A percentile compares a stretch with the other conserved stretches of the same genome.
Conservation (phyloP, 30 jellyfish, hydroid and myxozoan species). For the Aurelia sp. region DNA sequence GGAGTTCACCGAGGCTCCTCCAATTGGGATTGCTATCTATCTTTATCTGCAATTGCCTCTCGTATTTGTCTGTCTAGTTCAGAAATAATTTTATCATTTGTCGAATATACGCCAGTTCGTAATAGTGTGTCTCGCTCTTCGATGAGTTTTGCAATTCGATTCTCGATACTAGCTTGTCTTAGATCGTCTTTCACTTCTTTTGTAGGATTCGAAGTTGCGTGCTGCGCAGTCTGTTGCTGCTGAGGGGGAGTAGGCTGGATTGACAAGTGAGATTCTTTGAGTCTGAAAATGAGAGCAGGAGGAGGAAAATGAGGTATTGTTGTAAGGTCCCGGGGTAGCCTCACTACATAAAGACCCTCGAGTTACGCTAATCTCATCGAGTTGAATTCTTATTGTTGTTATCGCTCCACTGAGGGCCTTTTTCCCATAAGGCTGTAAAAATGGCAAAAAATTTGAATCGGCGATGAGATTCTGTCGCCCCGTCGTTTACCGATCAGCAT, state of each 20-base stretch:
- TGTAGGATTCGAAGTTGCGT: neutral
- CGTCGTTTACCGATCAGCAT: too few species aligned
- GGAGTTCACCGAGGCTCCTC: too few species aligned
- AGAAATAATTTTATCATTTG: constrained; percentile 87
- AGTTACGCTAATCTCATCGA: too few species aligned
- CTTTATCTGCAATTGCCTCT: constrained; percentile 60
- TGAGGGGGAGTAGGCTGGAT: constrained; percentile 3
- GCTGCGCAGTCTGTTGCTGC: constrained; percentile 6
- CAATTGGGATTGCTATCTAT: too few species aligned
- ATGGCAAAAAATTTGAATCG: too few species aligned
- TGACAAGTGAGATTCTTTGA: constrained; percentile 35
- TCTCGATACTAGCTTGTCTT: constrained; percentile 11
- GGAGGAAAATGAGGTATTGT: too few species aligned
- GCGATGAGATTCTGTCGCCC: too few species aligned
- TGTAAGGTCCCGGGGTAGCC: too few species aligned
- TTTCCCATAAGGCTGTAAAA: too few species aligned
- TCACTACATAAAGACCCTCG: too few species aligned
- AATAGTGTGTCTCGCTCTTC: constrained; percentile 98
- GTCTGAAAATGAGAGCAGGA: constrained; percentile 4
- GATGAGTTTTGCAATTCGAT: constrained; percentile 88
- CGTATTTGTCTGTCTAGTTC: constrained; percentile 93
- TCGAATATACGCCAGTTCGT: constrained; percentile 96
- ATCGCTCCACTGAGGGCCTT: too few species aligned
- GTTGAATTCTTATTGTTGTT: too few species aligned
- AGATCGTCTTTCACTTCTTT: constrained; percentile 11